Conservation (phyloP, 2,797 vertebrate genomes). For the Odontamblyopus rebecca region DNA sequence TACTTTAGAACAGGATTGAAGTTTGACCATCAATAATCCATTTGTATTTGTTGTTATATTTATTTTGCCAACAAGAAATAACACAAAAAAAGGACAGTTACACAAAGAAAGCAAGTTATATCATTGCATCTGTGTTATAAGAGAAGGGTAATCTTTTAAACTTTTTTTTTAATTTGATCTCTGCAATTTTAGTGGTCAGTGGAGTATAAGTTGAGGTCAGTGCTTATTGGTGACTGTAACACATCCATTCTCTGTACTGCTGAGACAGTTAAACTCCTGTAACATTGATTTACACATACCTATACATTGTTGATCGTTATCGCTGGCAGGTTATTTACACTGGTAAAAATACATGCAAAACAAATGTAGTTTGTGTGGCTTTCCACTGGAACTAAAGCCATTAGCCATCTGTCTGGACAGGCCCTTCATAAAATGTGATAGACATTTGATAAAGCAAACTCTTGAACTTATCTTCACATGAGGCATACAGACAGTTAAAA, state of each 20-base stretch:
- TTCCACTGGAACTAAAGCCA: background rate
- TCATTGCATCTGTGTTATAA: too few species aligned
- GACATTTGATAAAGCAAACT: background rate
- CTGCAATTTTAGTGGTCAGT: background rate
- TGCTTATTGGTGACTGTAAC: background rate
- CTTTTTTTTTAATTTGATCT: background rate
- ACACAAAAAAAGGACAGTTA: background rate
- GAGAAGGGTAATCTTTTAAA: background rate
- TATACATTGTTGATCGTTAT: constrained; percentile 4
- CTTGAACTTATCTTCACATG: background rate
- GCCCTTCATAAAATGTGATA: background rate
- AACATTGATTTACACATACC: background rate
- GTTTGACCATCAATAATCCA: too few species aligned
- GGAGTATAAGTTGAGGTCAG: background rate
- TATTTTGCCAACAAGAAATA: too few species aligned
- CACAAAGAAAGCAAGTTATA: background rate
- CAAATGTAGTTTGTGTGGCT: background rate
- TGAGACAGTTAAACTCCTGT: background rate
- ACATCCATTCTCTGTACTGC: background rate
- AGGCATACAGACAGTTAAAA: background rate
- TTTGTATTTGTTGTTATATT: too few species aligned
- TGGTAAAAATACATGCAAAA: background rate
- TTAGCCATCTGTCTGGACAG: background rate
- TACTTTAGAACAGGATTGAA: too few species aligned
- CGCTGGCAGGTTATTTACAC: background rate